These are phyloP conservation scores for Schizaphis graminum DNA, from an alignment of 2,888 invertebrate species.

Conservation along the genomic window DNA sequence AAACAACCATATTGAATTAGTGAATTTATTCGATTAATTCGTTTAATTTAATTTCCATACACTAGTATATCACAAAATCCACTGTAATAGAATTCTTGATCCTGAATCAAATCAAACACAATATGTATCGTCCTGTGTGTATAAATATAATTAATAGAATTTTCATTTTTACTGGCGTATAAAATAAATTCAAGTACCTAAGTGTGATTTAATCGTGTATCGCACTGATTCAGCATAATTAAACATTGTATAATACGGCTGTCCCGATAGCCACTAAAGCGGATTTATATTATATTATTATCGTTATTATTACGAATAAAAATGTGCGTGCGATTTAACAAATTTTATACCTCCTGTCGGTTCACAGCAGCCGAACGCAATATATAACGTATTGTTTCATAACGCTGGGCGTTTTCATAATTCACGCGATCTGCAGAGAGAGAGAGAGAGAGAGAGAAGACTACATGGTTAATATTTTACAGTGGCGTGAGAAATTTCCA, in stretches of 20 bases:
- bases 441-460: not conserved
- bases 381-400: constrained; percentile 6
- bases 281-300: not conserved
- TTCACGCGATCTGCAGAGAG: not conserved
- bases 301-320: not conserved
- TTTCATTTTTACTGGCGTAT: not conserved
- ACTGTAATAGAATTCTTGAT: not conserved
- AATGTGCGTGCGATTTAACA: constrained; percentile 2
- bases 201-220: not conserved
- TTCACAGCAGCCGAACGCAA: not conserved
- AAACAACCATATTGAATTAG: not conserved
- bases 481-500: constrained; percentile 16
- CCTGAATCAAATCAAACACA: not conserved
- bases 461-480: constrained; percentile 1
- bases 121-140: not conserved
- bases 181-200: not conserved
- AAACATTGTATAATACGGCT: not conserved
- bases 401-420: constrained; percentile 21
- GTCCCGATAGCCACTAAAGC: not conserved
- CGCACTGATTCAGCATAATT: not conserved
- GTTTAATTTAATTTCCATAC: not conserved
- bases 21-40: not conserved
- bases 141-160: not conserved
- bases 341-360: not conserved
- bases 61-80: not conserved